phyloP scores from a whole-genome alignment of 2,888 invertebrate species.

The Strigamia crassipes region DNA sequence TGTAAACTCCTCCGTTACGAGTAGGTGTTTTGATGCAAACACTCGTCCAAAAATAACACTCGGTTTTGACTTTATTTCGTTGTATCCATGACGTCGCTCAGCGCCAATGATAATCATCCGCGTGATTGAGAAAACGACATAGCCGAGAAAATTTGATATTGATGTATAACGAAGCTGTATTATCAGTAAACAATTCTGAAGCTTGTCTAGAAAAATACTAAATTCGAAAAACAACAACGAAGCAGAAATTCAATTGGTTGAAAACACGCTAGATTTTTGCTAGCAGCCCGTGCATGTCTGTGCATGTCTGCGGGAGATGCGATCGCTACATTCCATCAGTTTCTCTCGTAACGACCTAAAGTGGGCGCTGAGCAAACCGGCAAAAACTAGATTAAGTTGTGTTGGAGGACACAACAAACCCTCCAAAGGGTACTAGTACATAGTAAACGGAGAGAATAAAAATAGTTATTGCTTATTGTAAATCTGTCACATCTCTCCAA shows the following conservation, averaged over 20 bases:
- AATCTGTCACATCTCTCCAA: not conserved
- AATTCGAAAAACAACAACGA: too few species aligned
- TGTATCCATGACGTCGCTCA: not conserved
- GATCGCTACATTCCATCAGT: constrained; percentile 5
- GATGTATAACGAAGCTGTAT: too few species aligned
- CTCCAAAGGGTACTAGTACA: not conserved
- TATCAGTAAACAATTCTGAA: too few species aligned
- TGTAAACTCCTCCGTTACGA: not conserved
- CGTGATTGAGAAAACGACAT: not conserved
- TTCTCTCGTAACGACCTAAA: not conserved
- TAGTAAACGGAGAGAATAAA: not conserved
- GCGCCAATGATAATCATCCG: not conserved
- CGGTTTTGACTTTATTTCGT: not conserved
- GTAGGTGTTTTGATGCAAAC: too few species aligned
- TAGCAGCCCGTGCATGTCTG: not conserved
- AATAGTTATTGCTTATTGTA: constrained; percentile 14
- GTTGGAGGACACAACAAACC: not conserved
- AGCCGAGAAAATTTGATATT: not conserved
- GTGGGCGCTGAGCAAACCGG: constrained; percentile 10
- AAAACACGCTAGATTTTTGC: not conserved
- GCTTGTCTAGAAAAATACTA: not conserved
- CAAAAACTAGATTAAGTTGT: constrained; percentile 1
- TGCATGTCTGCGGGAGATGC: constrained; percentile 2
- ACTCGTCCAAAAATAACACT: not conserved
- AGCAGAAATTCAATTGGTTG: not conserved